Evolutionary conservation across 2,797 vertebrate species (phyloP).

Genomic region (Petrocephalus sullivani): DNA sequence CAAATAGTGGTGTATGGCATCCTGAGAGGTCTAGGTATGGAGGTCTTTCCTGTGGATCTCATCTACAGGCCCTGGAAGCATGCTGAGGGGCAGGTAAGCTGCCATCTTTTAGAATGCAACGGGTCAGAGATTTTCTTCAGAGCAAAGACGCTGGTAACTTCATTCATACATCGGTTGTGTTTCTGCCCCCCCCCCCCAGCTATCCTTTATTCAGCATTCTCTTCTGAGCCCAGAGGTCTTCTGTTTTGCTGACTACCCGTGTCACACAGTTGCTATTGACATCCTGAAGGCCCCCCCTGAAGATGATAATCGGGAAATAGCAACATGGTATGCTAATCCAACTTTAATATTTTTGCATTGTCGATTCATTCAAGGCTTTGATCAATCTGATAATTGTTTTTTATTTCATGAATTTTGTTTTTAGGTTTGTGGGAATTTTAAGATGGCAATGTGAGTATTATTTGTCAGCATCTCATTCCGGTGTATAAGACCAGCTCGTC

Average conservation of each 20-base stretch:
- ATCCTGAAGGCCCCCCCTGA: conserved; percentile 98
- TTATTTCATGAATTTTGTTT: not conserved
- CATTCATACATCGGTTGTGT: not conserved
- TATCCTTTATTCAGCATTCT: conserved; percentile 98
- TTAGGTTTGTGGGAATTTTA: not conserved
- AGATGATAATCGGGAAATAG: conserved; percentile 98
- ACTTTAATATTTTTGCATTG: not conserved
- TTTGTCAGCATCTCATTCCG: not conserved
- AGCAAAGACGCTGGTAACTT: not conserved
- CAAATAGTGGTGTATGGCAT: conserved; percentile 94
- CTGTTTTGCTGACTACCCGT: conserved; percentile 96
- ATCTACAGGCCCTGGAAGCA: conserved; percentile 98
- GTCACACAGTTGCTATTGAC: conserved; percentile 92
- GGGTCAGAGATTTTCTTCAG: not conserved
- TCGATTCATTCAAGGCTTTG: not conserved
- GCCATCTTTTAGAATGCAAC: not conserved
- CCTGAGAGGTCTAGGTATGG: conserved; percentile 89
- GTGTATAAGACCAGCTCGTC: not conserved
- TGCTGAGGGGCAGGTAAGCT: conserved; percentile 89
- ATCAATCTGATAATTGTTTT: not conserved
- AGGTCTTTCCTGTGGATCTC: conserved; percentile 94
- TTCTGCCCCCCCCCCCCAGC: conserved; percentile 52
- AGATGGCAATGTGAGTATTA: not conserved
- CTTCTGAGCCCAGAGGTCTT: conserved; percentile 96
- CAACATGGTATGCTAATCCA: conserved; percentile 76